phyloP scores from a whole-genome alignment of 2,113 vertebrate genomes.

The Danionella cerebrum region DNA sequence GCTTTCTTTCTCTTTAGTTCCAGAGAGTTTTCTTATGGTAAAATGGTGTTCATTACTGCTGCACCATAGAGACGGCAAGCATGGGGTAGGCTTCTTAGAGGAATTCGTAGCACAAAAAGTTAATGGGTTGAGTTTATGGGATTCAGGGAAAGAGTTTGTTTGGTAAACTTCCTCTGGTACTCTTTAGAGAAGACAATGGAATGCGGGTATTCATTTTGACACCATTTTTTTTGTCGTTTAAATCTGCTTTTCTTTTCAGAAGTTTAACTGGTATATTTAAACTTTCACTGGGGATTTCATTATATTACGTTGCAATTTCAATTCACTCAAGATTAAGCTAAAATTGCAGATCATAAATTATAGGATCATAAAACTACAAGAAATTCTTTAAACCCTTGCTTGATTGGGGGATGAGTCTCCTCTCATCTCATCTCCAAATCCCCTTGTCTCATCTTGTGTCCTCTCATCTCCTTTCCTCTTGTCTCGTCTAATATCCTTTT shows the following conservation, averaged over 20 bases:
- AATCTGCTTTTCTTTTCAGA: not conserved
- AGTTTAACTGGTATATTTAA: no score
- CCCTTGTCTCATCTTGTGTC: no score
- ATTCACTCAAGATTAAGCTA: no score
- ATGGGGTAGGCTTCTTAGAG: not conserved
- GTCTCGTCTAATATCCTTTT: no score
- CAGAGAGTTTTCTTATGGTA: not conserved
- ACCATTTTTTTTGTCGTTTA: not conserved
- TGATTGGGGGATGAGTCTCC: no score
- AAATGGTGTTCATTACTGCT: not conserved
- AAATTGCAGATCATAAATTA: no score
- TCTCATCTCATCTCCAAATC: no score
- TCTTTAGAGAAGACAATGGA: not conserved
- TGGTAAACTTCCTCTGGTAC: not conserved
- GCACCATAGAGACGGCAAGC: constrained; percentile 1
- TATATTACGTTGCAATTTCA: no score
- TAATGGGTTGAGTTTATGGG: not conserved
- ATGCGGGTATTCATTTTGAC: not conserved
- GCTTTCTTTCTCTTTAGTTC: not conserved
- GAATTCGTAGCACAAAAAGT: not conserved
- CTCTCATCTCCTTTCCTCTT: no score
- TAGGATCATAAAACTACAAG: no score
- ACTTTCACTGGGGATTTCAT: no score
- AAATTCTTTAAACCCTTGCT: no score
- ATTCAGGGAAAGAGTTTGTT: not conserved